Evolutionary conservation across 2,888 invertebrate species (phyloP).

Genomic region (Plusia festucae): DNA sequence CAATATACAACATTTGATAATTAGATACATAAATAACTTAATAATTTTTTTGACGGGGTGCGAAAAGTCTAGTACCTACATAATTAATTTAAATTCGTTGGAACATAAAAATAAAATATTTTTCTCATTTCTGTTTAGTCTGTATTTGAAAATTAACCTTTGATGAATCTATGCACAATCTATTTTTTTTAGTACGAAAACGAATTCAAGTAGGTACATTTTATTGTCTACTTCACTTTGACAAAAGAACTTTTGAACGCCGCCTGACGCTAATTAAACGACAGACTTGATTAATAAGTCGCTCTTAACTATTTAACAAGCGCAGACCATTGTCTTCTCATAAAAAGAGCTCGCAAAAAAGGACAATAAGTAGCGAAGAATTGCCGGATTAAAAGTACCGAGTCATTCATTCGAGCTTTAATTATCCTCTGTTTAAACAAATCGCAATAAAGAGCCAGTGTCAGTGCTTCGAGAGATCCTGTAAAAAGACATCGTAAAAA

Average conservation of each 20-base stretch:
- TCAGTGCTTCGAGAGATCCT: conserved; percentile 67
- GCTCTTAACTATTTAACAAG: conserved; percentile 82
- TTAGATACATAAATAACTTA: no score
- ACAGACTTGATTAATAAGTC: conserved; percentile 83
- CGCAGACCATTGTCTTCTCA: conserved; percentile 78
- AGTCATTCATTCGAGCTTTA: conserved; percentile 84
- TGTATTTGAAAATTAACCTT: conserved; percentile 17
- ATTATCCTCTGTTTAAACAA: conserved; percentile 88
- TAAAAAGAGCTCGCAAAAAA: conserved; percentile 76
- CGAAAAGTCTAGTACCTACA: no score
- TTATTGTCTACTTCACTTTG: conserved; percentile 66
- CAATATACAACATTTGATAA: no score
- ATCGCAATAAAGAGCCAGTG: conserved; percentile 80
- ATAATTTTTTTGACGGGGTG: no score
- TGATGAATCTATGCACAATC: conserved; percentile 24
- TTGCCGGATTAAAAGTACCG: conserved; percentile 80
- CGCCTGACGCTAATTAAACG: conserved; percentile 78
- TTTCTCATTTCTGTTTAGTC: not conserved
- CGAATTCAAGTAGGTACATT: conserved; percentile 45
- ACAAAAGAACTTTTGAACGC: conserved; percentile 69
- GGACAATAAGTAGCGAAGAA: conserved; percentile 71
- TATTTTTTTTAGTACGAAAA: conserved; percentile 37
- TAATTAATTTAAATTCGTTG: no score
- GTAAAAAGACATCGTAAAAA: conserved; percentile 74
- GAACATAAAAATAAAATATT: not conserved